Evolutionary conservation across 2,113 vertebrate species (phyloP), one percentile per base, ranked within the genome.

Genomic region (Scatophagus argus): DNA sequence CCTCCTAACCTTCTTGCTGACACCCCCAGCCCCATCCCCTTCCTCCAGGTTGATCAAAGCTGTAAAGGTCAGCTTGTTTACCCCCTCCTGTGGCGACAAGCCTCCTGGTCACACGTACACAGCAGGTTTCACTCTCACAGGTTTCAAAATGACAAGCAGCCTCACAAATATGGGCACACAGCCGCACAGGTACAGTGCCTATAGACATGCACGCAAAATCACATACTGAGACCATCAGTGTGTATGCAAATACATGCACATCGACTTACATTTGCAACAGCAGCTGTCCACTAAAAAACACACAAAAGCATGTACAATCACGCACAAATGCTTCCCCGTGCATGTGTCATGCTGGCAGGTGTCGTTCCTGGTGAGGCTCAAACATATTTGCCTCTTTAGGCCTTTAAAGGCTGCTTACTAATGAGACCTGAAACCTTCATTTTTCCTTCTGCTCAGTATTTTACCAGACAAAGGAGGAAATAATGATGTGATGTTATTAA

Each of bases 51-150:
- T 81, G 79, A 89, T 86, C 79, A 89, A 76, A 85, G 82, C 75
- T 71, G 43, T 29, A 91, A 92, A 92, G 91, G 87, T 88, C 78
- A 87, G 41, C 75, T 85, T 79, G 77, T 84, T 91, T 88, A 89
- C 83, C 83, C 87, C 84, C 82, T 70, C 44, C 71, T 61, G 61
- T 85, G 38, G 82, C 61, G 56, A 84, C 79, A 79, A 59, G 61
- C 77, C 87, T 74, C 71, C 70, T 52, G 47, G 89, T 75, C 72
- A 76, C 81, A 81, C 61, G 65, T 43, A 54, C 79, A 69, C 76
- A 81, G 77, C 68, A 64, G 82, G 66, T 38, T 66, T 81, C 61
- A 31, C 29, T 65, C 56, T 69, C 44, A 23, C 67, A 44, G 63
- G 38, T 84, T 74, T 82, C 16, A 4, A 76, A 83, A 80, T 87